Percentiles rank a stretch among this genome's conserved stretches.
Evolutionary conservation across 2,888 invertebrate species (phyloP).

Genomic region (Agonopterix subpropinquella): DNA sequence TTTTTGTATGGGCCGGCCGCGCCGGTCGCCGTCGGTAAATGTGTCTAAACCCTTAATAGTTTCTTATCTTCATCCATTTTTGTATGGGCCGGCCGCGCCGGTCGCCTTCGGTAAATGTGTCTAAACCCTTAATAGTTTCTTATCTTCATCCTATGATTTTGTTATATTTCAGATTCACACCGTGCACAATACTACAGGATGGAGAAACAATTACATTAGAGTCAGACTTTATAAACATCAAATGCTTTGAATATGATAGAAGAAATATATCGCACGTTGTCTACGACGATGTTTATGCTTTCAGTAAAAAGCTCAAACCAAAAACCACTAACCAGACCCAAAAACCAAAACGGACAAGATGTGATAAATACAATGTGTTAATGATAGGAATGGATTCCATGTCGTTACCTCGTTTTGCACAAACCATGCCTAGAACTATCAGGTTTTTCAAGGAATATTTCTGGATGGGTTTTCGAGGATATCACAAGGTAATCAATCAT

Average conservation of each 20-base stretch:
- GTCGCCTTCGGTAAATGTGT: too few species aligned
- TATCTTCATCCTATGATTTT: too few species aligned
- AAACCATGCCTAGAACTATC: conserved; percentile 84
- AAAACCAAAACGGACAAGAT: conserved; percentile 16
- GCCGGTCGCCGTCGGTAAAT: too few species aligned
- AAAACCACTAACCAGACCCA: conserved; percentile 14
- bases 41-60: too few species aligned
- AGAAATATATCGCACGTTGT: conserved; percentile 34
- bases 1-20: too few species aligned
- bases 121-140: too few species aligned
- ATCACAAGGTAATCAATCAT: conserved; percentile 73
- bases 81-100: too few species aligned
- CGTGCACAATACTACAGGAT: conserved; percentile 37
- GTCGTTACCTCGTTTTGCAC: conserved; percentile 84
- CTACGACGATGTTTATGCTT: conserved; percentile 60
- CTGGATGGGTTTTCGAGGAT: conserved; percentile 85
- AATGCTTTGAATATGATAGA: conserved; percentile 40
- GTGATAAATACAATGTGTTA: conserved; percentile 74
- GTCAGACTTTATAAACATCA: conserved; percentile 50
- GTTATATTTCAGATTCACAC: conserved; percentile 36
- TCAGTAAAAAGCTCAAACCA: conserved; percentile 58
- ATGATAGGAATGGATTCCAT: conserved; percentile 91
- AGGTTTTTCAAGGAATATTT: conserved; percentile 79
- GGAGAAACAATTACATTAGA: conserved; percentile 33
- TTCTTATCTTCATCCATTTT: too few species aligned